Base-by-base conservation (phyloP, 1,140 invertebrate species). In the Pseudomyrmex gracilis region DNA sequence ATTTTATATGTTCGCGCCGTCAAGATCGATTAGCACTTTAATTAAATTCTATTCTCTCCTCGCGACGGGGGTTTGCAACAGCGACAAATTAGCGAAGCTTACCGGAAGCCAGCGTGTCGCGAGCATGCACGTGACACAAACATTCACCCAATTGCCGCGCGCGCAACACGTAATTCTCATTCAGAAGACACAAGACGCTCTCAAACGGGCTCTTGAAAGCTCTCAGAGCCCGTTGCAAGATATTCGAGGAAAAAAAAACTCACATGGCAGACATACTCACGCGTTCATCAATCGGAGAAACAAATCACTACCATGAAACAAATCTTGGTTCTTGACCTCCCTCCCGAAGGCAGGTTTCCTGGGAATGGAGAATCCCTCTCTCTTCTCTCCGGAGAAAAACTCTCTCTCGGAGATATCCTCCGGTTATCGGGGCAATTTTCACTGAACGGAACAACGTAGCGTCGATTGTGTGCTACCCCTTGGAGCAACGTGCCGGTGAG, bases 241-340 rank as follows among this genome's bases (percentile, higher is more conserved):
- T n/a, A 76, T 47, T 45, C 34, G 45, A 12, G 17, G 12, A 66
- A 68, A 84, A 87, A 66, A 68, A 84, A 87, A 49, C 24, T 4
- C 68, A 80, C 82, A 64, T 61, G 53, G 45, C 61, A 82, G 83
- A 71, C 53, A 57, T 86, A 89, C 87, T 89, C 87, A 89, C 87
- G 84, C 74, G 84, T 86, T 64, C 87, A 88, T 89, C 76, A 89
- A 89, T 43, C 73, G 73, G 61, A 43, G 70, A 82, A 45, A 74
- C 61, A 22, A 67, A 66, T 58, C 55, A 20, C 7, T 60, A 64
- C 55, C 82, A 84, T 80, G 74, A 73, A 73, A 15, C 80, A 77
- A 77, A 49, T 64, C 58, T 22, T 13, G n/a, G 66, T 24, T 64
- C 74, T 34, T 70, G 64, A 80, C 53, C 66, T 47, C n/a, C 20